Conservation (phyloP, 1,140 invertebrate species). For the Lucilia sericata region DNA sequence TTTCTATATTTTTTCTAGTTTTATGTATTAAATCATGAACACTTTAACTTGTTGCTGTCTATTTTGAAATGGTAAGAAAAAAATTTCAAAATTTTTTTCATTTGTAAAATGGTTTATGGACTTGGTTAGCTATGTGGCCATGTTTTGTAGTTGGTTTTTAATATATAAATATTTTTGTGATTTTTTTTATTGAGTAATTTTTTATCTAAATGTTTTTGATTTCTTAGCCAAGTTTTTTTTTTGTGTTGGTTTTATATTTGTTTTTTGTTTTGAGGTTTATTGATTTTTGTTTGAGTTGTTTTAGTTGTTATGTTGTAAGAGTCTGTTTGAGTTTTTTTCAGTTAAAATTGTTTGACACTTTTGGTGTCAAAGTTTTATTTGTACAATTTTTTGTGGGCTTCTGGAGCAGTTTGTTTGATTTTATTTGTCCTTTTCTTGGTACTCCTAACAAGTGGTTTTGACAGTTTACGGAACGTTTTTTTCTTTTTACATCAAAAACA, state of each 20-base stretch:
- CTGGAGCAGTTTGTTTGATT: not conserved
- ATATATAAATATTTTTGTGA: not conserved
- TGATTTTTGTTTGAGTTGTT: conserved; percentile 21
- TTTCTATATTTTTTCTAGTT: not conserved
- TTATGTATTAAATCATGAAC: not conserved
- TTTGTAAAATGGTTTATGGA: not conserved
- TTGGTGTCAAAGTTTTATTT: conserved; percentile 29
- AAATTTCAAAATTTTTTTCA: not conserved
- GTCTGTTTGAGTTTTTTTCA: conserved; percentile 3
- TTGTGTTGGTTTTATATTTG: not conserved
- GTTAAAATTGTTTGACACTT: conserved; percentile 33
- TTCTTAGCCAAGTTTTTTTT: conserved; percentile 25
- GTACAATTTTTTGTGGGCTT: not conserved
- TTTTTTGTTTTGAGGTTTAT: not conserved
- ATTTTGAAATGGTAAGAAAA: not conserved
- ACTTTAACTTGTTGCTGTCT: conserved; percentile 26
- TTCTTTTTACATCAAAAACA: not conserved
- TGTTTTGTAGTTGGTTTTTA: not conserved
- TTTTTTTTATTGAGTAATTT: not conserved
- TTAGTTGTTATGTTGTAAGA: not conserved
- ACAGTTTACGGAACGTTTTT: not conserved
- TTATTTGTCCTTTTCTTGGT: not conserved
- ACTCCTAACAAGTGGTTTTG: conserved; percentile 18
- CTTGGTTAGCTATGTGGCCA: not conserved
- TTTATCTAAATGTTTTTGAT: conserved; percentile 23